These are phyloP conservation scores for Polyergus mexicanus DNA, from an alignment of 1,140 invertebrate species.

Conservation along the genomic window DNA sequence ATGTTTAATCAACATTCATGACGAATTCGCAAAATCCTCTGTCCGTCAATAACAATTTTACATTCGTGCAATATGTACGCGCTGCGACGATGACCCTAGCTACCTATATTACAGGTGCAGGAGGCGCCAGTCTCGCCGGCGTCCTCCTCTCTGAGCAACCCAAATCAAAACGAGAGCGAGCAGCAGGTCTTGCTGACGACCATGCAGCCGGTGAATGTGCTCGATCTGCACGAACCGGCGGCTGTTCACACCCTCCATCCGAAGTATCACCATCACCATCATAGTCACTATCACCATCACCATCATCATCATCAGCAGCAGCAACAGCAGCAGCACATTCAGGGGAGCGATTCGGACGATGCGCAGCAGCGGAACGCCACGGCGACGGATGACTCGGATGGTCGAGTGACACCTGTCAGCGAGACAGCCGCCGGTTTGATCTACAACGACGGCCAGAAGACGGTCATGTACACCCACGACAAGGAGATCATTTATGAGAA, in stretches of 20 bases:
- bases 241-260: constrained; percentile 87
- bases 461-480: constrained; percentile 91
- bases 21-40: neutral
- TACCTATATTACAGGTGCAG: constrained; percentile 77
- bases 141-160: constrained; percentile 84
- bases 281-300: constrained; percentile 80
- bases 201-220: constrained; percentile 91
- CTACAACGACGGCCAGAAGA: constrained; percentile 93
- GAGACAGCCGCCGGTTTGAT: constrained; percentile 89
- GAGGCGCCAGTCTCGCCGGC: constrained; percentile 84
- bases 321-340: constrained; percentile 74
- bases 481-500: constrained; percentile 86
- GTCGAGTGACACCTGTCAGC: constrained; percentile 87
- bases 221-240: constrained; percentile 89
- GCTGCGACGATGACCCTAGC: neutral
- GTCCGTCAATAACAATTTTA: neutral
- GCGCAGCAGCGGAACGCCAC: constrained; percentile 63
- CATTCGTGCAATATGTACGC: neutral
- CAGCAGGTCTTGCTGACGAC: constrained; percentile 90
- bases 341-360: constrained; percentile 64
- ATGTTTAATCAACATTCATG: neutral
- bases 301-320: constrained; percentile 80
- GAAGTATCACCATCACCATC: constrained; percentile 86
- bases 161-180: constrained; percentile 85
- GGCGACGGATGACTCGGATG: constrained; percentile 85